phyloP scores from a whole-genome alignment of 37 sponge, comb jelly and placozoan species.

The Halisarca cf. caerulea region DNA sequence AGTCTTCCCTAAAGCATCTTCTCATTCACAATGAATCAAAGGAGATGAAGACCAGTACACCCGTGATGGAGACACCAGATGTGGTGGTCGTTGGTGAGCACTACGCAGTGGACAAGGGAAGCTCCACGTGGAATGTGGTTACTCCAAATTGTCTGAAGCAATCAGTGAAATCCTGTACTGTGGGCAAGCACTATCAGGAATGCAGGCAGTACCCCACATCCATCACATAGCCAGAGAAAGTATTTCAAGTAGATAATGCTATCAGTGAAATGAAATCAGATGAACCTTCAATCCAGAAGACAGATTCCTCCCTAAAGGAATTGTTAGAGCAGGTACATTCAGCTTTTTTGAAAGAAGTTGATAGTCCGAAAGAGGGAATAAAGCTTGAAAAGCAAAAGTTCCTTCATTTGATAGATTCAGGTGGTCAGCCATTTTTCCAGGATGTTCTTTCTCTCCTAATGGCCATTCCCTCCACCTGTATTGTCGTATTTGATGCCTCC shows the following conservation, averaged over 20 bases:
- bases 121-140: neutral
- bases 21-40: constrained; percentile 2
- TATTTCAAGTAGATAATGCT: neutral
- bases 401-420: constrained; percentile 5
- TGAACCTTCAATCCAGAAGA: neutral
- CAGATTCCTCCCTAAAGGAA: neutral
- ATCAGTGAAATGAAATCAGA: neutral
- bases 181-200: neutral
- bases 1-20: neutral
- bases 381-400: neutral
- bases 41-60: neutral
- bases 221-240: neutral
- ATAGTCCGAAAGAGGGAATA: neutral
- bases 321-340: neutral
- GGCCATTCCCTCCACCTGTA: neutral
- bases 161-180: neutral
- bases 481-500: constrained; percentile 5
- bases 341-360: neutral
- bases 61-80: constrained; percentile 8
- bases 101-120: neutral
- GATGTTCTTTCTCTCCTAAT: constrained; percentile 4
- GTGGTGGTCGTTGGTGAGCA: neutral
- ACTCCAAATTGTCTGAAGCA: neutral
- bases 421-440: constrained; percentile 9
- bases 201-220: neutral